Base-by-base conservation (phyloP, 2,888 invertebrate species). In the Drosophila neutralis region DNA sequence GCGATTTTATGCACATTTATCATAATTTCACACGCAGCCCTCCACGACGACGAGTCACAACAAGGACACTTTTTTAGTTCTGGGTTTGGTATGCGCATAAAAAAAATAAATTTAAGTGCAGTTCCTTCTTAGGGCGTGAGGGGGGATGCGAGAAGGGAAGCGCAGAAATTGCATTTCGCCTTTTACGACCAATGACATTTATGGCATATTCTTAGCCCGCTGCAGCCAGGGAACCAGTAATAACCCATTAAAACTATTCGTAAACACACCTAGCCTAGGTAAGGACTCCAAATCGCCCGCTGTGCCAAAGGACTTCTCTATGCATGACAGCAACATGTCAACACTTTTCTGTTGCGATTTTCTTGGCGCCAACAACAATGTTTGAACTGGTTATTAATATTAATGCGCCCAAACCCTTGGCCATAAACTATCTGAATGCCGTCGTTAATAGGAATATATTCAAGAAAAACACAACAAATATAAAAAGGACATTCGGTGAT, bases 231-330 rank as follows among this genome's bases (percentile, higher is more conserved):
- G 40, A 52, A 35, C 38, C 82, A 67, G 80, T 79, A 85, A 87
- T 88, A 89, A 90, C 77, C 88, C 88, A 88, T 88, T 90, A 88
- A 90, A 88, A 90, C 89, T 88, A 89, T 88, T 89, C 87, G 75
- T 68, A 72, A 82, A 87, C 89, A 90, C 75, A 89, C 82, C 88
- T 76, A 53, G 42, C 29, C 40, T 53, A 65, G 66, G 51, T 74
- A 70, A 27, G 35, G 40, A 31, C 18, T 24, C 15, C 10, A 27
- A 42, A 61, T 57, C 64, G 60, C 69, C 71, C 69, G 86, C 69
- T 56, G 70, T 48, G 73, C 48, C 45, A 36, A 51, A n/a, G 24
- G 66, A 53, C 62, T 29, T 38, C 40, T 51, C 40, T 64, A 69
- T 73, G 35, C 59, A 69, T 78, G 74, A 61, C 61, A 52, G 71